Evolutionary conservation across 2,888 invertebrate genomes (phyloP).

Genomic region (Cataglyphis albicans): DNA sequence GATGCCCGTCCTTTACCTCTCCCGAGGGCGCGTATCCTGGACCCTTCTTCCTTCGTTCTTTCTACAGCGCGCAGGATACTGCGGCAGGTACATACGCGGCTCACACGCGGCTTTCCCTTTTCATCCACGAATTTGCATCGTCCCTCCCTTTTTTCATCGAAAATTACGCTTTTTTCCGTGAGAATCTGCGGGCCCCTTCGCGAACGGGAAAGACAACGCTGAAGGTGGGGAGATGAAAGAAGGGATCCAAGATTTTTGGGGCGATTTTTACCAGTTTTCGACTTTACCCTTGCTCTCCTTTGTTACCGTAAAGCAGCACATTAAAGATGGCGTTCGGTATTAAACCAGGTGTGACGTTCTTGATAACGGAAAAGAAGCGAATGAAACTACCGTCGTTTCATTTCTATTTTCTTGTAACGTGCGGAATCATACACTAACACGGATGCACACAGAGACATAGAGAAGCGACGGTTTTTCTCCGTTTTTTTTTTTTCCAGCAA

Average conservation of each 20-base stretch:
- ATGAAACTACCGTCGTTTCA: slow-evolving; percentile 35
- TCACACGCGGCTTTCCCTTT: slow-evolving; percentile 63
- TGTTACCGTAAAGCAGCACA: slow-evolving; percentile 41
- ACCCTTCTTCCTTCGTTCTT: slow-evolving; percentile 38
- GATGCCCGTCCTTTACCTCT: slow-evolving; percentile 50
- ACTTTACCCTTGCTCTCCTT: slow-evolving; percentile 60
- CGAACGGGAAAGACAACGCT: slow-evolving; percentile 14
- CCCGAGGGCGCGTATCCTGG: not conserved
- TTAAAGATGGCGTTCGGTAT: slow-evolving; percentile 45
- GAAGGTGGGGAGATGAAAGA: slow-evolving; percentile 57
- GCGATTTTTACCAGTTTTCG: slow-evolving; percentile 74
- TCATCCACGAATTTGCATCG: slow-evolving; percentile 81
- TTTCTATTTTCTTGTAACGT: slow-evolving; percentile 21
- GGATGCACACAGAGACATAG: not conserved
- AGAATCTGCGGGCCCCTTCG: slow-evolving; percentile 63
- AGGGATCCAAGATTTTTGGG: slow-evolving; percentile 74
- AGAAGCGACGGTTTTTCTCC: slow-evolving; percentile 43
- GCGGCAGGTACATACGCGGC: slow-evolving; percentile 68
- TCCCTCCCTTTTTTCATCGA: slow-evolving; percentile 69
- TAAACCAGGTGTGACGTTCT: slow-evolving; percentile 69
- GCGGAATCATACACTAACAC: slow-evolving; percentile 4
- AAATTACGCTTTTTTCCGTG: slow-evolving; percentile 74
- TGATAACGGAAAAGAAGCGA: slow-evolving; percentile 66
- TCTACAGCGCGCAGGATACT: slow-evolving; percentile 48
- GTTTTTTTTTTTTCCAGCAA: slow-evolving; percentile 38